phyloP scores from a whole-genome alignment of 2,113 vertebrate species.

The Heteronetta atricapilla region DNA sequence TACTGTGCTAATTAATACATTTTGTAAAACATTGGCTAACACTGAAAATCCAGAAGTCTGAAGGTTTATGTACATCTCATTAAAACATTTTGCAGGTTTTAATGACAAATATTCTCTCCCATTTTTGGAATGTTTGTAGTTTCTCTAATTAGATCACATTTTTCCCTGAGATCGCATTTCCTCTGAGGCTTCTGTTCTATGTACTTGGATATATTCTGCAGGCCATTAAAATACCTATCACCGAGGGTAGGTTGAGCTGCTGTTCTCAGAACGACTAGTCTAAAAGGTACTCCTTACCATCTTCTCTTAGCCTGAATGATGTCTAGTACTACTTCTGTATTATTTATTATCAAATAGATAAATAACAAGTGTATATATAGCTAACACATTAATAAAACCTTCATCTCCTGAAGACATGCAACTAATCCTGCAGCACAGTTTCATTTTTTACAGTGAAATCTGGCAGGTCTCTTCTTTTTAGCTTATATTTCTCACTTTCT shows the following conservation, averaged over 20 bases:
- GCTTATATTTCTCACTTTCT: neutral
- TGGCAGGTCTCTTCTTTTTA: neutral
- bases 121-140: slow-evolving; percentile 44
- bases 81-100: slow-evolving; percentile 29
- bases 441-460: neutral
- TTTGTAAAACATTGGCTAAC: slow-evolving; percentile 4
- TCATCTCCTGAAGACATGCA: neutral
- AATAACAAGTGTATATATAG: neutral
- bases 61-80: neutral
- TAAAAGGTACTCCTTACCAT: neutral
- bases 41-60: neutral
- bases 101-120: neutral
- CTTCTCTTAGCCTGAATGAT: neutral
- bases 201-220: slow-evolving; percentile 10
- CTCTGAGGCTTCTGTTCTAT: slow-evolving; percentile 8
- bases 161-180: slow-evolving; percentile 19
- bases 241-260: slow-evolving; percentile 9
- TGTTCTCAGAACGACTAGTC: slow-evolving; percentile 6
- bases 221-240: slow-evolving; percentile 36
- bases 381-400: neutral
- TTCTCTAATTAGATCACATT: slow-evolving; percentile 53
- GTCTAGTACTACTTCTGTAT: neutral
- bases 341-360: neutral
- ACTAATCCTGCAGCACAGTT: neutral
- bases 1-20: neutral